phyloP scores from a whole-genome alignment of 2,113 vertebrate species.

The Sylvilagus bachmani region DNA sequence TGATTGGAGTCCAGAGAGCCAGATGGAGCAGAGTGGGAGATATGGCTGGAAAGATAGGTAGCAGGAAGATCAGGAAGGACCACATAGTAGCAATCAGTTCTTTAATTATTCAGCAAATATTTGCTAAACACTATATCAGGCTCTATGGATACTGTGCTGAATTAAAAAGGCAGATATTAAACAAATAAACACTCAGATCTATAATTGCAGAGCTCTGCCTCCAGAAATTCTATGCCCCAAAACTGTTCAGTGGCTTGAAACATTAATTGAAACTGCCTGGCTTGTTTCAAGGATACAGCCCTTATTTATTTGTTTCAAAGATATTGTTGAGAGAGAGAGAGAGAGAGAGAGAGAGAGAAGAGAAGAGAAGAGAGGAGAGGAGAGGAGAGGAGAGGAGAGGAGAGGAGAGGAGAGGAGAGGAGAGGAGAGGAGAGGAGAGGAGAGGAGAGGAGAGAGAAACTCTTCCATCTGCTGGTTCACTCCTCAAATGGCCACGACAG shows the following conservation, averaged over 20 bases:
- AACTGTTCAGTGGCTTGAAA: slow-evolving; percentile 14
- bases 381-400: too few species aligned
- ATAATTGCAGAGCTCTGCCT: slow-evolving; percentile 33
- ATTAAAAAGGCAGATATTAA: slow-evolving; percentile 50
- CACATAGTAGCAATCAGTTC: slow-evolving; percentile 3
- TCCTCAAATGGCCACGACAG: too few species aligned
- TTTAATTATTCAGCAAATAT: slow-evolving; percentile 69
- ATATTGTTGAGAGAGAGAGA: too few species aligned
- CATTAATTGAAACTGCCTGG: neutral
- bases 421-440: too few species aligned
- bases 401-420: too few species aligned
- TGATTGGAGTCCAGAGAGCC: neutral
- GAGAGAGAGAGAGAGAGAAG: too few species aligned
- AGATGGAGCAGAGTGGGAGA: neutral
- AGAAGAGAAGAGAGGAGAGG: too few species aligned
- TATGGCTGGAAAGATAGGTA: neutral
- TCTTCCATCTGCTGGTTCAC: too few species aligned
- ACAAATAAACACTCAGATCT: slow-evolving; percentile 49
- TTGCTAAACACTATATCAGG: slow-evolving; percentile 46
- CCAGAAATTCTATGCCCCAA: neutral
- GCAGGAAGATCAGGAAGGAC: neutral
- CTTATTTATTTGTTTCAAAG: neutral
- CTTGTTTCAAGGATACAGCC: neutral
- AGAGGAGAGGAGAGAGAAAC: too few species aligned
- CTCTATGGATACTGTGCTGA: neutral